A percentile compares a stretch with the other conserved stretches of the same genome.
These are phyloP conservation scores for Turritopsis rubra DNA, from an alignment of 30 jellyfish, hydroid and myxozoan species.

Conservation along the genomic window DNA sequence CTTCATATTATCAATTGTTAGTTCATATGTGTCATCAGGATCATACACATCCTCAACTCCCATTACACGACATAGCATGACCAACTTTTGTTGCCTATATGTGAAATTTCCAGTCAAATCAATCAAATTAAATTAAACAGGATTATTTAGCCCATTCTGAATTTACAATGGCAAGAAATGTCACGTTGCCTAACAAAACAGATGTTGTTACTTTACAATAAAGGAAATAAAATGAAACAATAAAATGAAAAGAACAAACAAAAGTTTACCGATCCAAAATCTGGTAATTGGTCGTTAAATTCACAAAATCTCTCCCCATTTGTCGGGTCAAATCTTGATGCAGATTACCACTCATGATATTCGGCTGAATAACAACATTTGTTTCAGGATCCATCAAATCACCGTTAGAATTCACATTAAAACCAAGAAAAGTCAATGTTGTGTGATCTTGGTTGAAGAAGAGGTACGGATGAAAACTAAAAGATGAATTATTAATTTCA, in stretches of 20 bases:
- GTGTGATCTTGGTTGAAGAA: constrained; percentile 49
- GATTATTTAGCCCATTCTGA: no score
- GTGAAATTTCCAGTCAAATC: no score
- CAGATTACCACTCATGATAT: constrained; percentile 39
- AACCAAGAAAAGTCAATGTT: constrained; percentile 51
- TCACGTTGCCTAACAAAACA: no score
- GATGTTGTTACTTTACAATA: no score
- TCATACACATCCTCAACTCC: constrained; percentile 42
- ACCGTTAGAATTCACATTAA: constrained; percentile 37
- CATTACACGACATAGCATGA: constrained; percentile 47
- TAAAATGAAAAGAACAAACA: background rate
- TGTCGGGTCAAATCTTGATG: constrained; percentile 30
- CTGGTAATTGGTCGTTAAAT: constrained; percentile 7
- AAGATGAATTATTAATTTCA: no score
- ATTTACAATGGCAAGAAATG: no score
- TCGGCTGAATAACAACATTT: constrained; percentile 15
- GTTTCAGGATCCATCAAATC: constrained; percentile 41
- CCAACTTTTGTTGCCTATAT: constrained; percentile 25
- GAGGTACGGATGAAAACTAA: constrained; percentile 56
- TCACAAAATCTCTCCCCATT: constrained; percentile 16
- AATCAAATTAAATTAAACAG: background rate
- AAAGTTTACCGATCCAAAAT: background rate
- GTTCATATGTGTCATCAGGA: constrained; percentile 65
- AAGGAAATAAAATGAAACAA: no score
- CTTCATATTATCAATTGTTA: constrained; percentile 68